These are phyloP conservation scores for Euthynnus affinis DNA, from an alignment of 2,797 vertebrate species.

Conservation along the genomic window DNA sequence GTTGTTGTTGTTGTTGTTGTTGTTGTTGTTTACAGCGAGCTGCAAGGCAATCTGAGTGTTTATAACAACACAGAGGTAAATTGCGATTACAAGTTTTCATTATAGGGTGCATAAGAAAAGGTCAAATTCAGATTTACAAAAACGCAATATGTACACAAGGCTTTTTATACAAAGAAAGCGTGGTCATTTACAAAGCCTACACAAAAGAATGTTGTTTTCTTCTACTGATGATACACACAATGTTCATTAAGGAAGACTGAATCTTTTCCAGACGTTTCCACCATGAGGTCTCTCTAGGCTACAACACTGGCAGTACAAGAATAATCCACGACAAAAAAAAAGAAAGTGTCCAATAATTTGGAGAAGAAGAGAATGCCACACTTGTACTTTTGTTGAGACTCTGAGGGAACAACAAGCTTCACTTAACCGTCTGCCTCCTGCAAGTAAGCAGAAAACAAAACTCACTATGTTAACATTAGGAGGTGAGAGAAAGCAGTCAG, in stretches of 20 bases:
- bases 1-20: slow-evolving; percentile 31
- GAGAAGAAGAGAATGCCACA: slow-evolving; percentile 50
- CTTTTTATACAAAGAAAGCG: slow-evolving; percentile 54
- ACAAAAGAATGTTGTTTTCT: slow-evolving; percentile 56
- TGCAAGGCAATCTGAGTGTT: slow-evolving; percentile 50
- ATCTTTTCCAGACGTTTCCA: slow-evolving; percentile 33
- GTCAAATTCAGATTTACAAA: slow-evolving; percentile 49
- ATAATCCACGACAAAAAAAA: slow-evolving; percentile 41
- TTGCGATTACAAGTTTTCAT: slow-evolving; percentile 35
- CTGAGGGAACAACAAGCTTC: slow-evolving; percentile 46
- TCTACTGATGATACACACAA: slow-evolving; percentile 42
- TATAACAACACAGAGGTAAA: slow-evolving; percentile 37
- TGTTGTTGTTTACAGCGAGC: slow-evolving; percentile 44
- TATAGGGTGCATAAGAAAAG: slow-evolving; percentile 51
- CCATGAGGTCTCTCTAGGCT: slow-evolving; percentile 45
- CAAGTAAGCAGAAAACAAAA: slow-evolving; percentile 61
- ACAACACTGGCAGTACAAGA: slow-evolving; percentile 46
- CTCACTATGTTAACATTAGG: slow-evolving; percentile 37
- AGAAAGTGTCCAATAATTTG: slow-evolving; percentile 40
- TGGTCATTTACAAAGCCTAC: slow-evolving; percentile 67
- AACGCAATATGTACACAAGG: slow-evolving; percentile 47
- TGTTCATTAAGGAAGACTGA: slow-evolving; percentile 41
- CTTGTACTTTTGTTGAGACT: slow-evolving; percentile 37
- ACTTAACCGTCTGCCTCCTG: slow-evolving; percentile 56
- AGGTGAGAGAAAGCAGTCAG: slow-evolving; percentile 29